Evolutionary conservation across 2,888 invertebrate species (phyloP).

Genomic region (Plutella xylostella): DNA sequence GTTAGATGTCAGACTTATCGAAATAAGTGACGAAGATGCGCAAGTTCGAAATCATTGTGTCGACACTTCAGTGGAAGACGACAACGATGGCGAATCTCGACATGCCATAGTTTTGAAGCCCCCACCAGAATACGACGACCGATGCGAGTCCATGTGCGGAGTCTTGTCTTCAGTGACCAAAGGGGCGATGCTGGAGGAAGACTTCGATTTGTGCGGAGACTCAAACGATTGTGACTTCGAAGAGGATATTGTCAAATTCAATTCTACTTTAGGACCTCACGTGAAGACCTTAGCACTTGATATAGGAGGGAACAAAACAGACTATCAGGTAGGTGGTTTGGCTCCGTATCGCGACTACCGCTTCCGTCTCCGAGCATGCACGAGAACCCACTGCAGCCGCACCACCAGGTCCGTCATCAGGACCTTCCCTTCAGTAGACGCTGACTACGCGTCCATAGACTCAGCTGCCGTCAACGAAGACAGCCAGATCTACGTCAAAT

Average conservation of each 20-base stretch:
- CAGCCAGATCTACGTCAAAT: conserved; percentile 35
- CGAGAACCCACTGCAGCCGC: conserved; percentile 36
- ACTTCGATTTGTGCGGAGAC: conserved; percentile 42
- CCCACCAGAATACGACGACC: conserved; percentile 39
- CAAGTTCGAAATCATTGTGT: conserved; percentile 36
- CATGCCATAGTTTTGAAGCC: conserved; percentile 47
- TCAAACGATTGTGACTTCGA: conserved; percentile 2
- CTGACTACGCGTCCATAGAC: conserved; percentile 34
- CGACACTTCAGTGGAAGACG: conserved; percentile 20
- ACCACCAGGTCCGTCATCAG: conserved; percentile 39
- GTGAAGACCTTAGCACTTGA: conserved; percentile 35
- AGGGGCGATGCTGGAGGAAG: conserved; percentile 41
- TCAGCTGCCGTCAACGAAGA: conserved; percentile 23
- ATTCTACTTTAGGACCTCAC: conserved; percentile 30
- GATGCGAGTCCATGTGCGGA: conserved; percentile 51
- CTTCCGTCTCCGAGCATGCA: conserved; percentile 46
- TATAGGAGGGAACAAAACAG: conserved; percentile 28
- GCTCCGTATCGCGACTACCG: conserved; percentile 54
- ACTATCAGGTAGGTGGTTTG: conserved; percentile 36
- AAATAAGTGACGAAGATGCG: conserved; percentile 30
- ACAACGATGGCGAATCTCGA: conserved; percentile 30
- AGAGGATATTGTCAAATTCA: conserved; percentile 13
- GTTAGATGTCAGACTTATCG: conserved; percentile 42
- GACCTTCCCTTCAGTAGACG: conserved; percentile 33
- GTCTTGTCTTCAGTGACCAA: conserved; percentile 34